Percentiles rank a stretch among this genome's conserved stretches.
These are phyloP conservation scores for Psammodynastes pulverulentus DNA, from an alignment of 2,113 vertebrate genomes.

Conservation along the genomic window DNA sequence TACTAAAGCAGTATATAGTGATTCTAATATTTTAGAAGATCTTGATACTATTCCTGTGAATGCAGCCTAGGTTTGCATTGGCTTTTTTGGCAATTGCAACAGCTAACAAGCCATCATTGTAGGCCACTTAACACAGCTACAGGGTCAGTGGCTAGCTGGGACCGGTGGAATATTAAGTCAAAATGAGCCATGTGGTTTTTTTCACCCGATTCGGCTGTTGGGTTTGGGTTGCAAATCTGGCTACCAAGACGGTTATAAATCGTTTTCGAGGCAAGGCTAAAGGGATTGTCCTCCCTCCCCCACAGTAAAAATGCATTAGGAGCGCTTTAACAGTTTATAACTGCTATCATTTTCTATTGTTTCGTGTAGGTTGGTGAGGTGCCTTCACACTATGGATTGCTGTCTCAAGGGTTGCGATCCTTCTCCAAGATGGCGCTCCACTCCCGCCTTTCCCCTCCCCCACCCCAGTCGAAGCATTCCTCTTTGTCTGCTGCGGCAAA, in stretches of 20 bases:
- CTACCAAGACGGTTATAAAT: background rate
- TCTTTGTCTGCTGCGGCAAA: slow-evolving; percentile 41
- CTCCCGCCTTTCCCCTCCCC: background rate
- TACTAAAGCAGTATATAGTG: background rate
- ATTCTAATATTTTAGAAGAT: background rate
- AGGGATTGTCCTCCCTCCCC: background rate
- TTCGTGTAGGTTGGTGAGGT: too few species aligned
- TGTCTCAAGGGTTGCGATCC: too few species aligned
- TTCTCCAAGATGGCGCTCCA: slow-evolving; percentile 46
- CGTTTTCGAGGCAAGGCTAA: background rate
- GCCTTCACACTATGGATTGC: background rate
- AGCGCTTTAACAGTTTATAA: background rate
- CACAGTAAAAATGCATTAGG: background rate
- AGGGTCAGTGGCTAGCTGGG: background rate
- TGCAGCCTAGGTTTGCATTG: background rate
- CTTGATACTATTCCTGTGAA: background rate
- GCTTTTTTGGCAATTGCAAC: background rate
- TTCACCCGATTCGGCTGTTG: background rate
- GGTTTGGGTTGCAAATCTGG: background rate
- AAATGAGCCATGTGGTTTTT: background rate
- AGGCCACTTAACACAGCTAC: background rate
- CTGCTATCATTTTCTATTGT: background rate
- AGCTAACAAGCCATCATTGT: background rate
- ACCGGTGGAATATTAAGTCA: background rate
- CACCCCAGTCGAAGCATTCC: background rate